These are phyloP conservation scores for Hormaphis cornu DNA, from an alignment of 1,140 invertebrate species.

Conservation along the genomic window DNA sequence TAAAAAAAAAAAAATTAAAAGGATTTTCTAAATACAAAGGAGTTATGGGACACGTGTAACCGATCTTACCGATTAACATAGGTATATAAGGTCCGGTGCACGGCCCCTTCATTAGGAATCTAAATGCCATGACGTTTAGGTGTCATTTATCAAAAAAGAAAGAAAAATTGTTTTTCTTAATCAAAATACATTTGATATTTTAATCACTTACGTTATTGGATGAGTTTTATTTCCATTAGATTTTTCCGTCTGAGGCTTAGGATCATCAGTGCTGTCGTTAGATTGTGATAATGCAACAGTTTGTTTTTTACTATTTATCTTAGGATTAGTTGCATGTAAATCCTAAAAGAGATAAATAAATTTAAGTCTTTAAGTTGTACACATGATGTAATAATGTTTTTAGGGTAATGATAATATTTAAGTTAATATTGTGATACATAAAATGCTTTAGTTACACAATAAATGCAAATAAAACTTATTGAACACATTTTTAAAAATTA, in stretches of 20 bases:
- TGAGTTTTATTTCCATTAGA: background rate
- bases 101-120: slow-evolving; percentile 31
- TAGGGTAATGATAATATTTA: too few species aligned
- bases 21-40: slow-evolving; percentile 4
- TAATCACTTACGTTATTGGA: slow-evolving; percentile 20
- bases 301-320: slow-evolving; percentile 21
- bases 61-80: slow-evolving; percentile 26
- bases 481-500: background rate
- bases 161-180: background rate
- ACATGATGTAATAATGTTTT: too few species aligned
- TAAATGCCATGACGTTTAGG: slow-evolving; percentile 5
- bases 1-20: background rate
- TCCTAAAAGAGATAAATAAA: background rate
- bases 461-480: background rate
- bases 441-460: too few species aligned
- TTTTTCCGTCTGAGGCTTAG: slow-evolving; percentile 8
- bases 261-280: background rate
- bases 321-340: slow-evolving; percentile 19
- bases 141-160: slow-evolving; percentile 5
- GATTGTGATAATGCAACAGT: background rate
- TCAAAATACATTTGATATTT: background rate
- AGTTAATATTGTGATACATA: too few species aligned
- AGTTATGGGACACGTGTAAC: slow-evolving; percentile 21
- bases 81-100: slow-evolving; percentile 30
- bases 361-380: background rate